phyloP scores from a whole-genome alignment of 1,140 invertebrate genomes.

The Drosophila paulistorum region DNA sequence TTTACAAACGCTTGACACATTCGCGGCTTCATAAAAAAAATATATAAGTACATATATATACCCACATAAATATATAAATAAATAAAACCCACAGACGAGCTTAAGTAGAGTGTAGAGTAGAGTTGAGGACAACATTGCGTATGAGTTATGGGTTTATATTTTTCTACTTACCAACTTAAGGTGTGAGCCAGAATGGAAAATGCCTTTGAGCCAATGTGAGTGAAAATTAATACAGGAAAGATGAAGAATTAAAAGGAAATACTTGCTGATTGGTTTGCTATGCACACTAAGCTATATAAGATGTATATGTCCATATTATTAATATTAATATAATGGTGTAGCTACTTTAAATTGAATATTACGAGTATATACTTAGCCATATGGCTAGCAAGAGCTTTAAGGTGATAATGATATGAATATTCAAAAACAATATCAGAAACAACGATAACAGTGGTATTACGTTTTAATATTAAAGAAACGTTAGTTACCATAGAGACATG shows the following conservation, averaged over 20 bases:
- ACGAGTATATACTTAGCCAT: no score
- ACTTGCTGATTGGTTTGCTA: constrained; percentile 1
- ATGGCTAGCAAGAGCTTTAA: no score
- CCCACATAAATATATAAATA: constrained; percentile 49
- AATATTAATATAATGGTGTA: no score
- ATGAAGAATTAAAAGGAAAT: constrained; percentile 12
- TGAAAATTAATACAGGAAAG: constrained; percentile 4
- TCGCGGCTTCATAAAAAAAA: constrained; percentile 62
- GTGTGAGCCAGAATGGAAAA: not conserved
- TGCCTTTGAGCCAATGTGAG: constrained; percentile 12
- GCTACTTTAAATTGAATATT: no score
- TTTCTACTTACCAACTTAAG: constrained; percentile 41
- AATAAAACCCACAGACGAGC: constrained; percentile 18
- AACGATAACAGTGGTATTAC: no score
- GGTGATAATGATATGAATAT: no score
- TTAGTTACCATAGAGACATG: no score
- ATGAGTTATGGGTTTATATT: constrained; percentile 64
- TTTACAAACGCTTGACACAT: constrained; percentile 80
- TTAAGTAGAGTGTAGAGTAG: constrained; percentile 36
- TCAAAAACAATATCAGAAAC: no score
- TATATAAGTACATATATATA: constrained; percentile 18
- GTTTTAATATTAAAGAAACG: no score
- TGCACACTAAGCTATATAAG: no score
- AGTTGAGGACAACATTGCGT: constrained; percentile 43
- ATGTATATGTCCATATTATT: no score